These are phyloP conservation scores for Spicauda simplicius DNA, from an alignment of 2,888 invertebrate species.

Conservation along the genomic window DNA sequence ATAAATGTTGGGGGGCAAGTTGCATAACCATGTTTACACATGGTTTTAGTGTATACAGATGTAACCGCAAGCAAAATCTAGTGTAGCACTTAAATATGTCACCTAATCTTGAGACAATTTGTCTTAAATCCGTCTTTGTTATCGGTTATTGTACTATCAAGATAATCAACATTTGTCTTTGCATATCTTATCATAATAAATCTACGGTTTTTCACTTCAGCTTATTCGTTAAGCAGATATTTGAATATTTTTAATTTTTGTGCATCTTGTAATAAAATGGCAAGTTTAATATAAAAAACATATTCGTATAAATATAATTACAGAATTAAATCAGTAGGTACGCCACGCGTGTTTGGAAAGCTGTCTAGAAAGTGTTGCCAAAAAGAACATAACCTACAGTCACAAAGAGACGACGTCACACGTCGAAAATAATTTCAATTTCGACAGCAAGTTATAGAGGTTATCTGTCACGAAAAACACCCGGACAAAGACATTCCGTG, in stretches of 20 bases:
- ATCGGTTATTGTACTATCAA: constrained; percentile 16
- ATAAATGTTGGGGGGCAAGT: too few relatives aligned
- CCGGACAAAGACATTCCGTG: constrained; percentile 27
- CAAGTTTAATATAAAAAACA: too few relatives aligned
- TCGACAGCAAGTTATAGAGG: constrained; percentile 7
- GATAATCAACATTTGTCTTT: not conserved
- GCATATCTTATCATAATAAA: not conserved
- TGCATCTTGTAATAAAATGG: too few relatives aligned
- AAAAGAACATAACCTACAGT: too few relatives aligned
- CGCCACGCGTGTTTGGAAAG: too few relatives aligned
- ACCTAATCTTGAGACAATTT: constrained; percentile 22
- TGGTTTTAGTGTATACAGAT: not conserved
- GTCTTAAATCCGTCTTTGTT: constrained; percentile 27
- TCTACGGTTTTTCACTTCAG: too few relatives aligned
- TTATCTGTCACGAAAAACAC: constrained; percentile 7
- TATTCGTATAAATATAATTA: too few relatives aligned
- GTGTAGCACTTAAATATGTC: constrained; percentile 8
- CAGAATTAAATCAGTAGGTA: too few relatives aligned
- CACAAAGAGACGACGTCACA: not conserved
- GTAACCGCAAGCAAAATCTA: not conserved
- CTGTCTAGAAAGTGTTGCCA: too few relatives aligned
- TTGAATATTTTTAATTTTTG: too few relatives aligned
- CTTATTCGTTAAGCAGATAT: too few relatives aligned
- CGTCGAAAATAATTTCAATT: constrained; percentile 3
- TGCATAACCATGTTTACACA: not conserved